phyloP scores from a whole-genome alignment of 2,888 invertebrate genomes.

The Epicampocera succincta region DNA sequence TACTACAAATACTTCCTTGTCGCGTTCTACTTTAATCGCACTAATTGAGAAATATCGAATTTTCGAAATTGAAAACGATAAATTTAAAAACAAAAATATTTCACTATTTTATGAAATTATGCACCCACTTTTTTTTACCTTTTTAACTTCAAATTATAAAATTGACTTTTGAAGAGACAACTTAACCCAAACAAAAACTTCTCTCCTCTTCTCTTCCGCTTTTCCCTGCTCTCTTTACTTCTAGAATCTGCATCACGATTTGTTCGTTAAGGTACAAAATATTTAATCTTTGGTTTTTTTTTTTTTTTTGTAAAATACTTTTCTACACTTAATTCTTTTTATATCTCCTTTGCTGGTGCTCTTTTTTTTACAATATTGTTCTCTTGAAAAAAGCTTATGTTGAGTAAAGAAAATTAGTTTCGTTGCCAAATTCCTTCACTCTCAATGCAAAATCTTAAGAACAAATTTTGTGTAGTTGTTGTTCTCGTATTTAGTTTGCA shows the following conservation, averaged over 20 bases:
- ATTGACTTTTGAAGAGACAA: constrained; percentile 53
- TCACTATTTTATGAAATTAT: not conserved
- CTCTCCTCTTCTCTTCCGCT: constrained; percentile 55
- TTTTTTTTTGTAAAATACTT: constrained; percentile 57
- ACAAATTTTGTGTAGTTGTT: constrained; percentile 5
- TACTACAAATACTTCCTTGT: not conserved
- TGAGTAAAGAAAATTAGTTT: constrained; percentile 11
- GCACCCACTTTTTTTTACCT: constrained; percentile 1
- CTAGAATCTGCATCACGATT: constrained; percentile 81
- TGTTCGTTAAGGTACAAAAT: constrained; percentile 80
- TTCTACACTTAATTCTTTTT: constrained; percentile 48
- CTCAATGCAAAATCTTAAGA: constrained; percentile 2
- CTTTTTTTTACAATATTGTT: constrained; percentile 44
- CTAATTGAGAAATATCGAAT: not conserved
- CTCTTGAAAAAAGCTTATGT: constrained; percentile 56
- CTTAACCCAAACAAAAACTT: constrained; percentile 60
- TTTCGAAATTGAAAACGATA: not conserved
- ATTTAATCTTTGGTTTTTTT: constrained; percentile 39
- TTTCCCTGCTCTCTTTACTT: constrained; percentile 72
- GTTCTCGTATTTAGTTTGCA: constrained; percentile 48
- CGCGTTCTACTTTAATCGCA: constrained; percentile 1
- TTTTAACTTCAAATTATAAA: constrained; percentile 18
- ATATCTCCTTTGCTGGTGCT: constrained; percentile 25
- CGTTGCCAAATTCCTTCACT: not conserved
- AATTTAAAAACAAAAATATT: constrained; percentile 8